Evolutionary conservation across 2,888 invertebrate species (phyloP), one percentile per base, ranked within the genome.

Genomic region (Agrochola macilenta): DNA sequence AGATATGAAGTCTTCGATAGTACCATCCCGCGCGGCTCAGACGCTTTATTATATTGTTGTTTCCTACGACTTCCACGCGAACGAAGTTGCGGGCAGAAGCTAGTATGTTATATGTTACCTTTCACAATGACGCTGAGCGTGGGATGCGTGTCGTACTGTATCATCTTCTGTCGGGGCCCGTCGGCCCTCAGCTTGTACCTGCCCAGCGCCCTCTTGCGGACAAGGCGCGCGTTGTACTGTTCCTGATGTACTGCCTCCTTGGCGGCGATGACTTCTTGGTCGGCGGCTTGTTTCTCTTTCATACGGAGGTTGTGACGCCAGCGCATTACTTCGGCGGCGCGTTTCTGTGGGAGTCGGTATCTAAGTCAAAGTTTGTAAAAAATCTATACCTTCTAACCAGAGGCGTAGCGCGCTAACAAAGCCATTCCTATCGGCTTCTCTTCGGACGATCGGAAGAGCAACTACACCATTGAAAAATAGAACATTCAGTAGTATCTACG

Each of bases 181-280:
- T 93, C 95, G 0, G 93, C 94, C 35, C 96, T 96, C 83, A 97
- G 76, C 87, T 96, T 97, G 91, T 89, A 92, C 46, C 97, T 95
- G 7, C 98, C 98, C 58, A 97, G 88, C 72, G 97, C 93, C 5
- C 98, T 95, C 88, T 97, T 98, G 73, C 96, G 94, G 61, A 97
- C 95, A 8, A 98, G 94, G 76, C 93, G 93, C n/a, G 97, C 97
- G 79, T 96, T 95, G 93, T 99, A 99, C 81, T 97, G 97, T 88
- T 96, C 93, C 61, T 97, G 93, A 93, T 99, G 98, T 77, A 97
- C 97, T 39, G 97, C 97, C 82, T 97, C 97, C 91, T 98, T 98
- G 73, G 97, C 95, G 2, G 97, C 93, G 35, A 99, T 98, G 0
- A 95, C 97, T 72, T 97, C 96, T 4, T 93, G 87, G 91, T 98